Percentiles rank a stretch among this genome's conserved stretches.
phyloP scores from a whole-genome alignment of 2,797 vertebrate species.

The Strix occidentalis region DNA sequence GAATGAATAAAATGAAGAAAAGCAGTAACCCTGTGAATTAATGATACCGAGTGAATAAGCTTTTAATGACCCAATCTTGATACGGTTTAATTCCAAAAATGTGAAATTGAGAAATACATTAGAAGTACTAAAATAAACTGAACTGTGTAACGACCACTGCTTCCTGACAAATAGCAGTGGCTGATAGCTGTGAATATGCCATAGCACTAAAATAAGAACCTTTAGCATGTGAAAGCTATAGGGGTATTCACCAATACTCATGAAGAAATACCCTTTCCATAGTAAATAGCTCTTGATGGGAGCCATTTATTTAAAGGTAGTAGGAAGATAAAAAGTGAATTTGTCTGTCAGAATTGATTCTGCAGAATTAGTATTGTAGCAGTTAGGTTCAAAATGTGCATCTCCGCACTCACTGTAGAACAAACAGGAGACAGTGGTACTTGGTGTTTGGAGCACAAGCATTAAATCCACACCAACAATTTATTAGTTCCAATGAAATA shows the following conservation, averaged over 20 bases:
- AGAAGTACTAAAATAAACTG: slow-evolving; percentile 3
- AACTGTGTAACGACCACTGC: background rate
- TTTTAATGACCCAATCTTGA: background rate
- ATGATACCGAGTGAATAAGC: background rate
- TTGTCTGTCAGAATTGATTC: slow-evolving; percentile 16
- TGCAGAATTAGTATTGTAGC: background rate
- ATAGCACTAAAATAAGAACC: slow-evolving; percentile 35
- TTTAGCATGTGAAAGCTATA: background rate
- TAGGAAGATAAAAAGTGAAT: background rate
- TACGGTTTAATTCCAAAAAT: background rate
- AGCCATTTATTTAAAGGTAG: slow-evolving; percentile 5
- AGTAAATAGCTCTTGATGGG: background rate
- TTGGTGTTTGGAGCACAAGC: background rate
- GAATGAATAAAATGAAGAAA: background rate
- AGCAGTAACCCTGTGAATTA: background rate
- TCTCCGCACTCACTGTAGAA: background rate
- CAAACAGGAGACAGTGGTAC: background rate
- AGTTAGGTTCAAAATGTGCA: background rate
- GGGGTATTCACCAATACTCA: background rate
- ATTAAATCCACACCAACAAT: background rate
- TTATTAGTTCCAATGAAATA: slow-evolving; percentile 25
- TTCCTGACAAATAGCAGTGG: background rate
- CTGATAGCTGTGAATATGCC: background rate
- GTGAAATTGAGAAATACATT: background rate
- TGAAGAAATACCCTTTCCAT: slow-evolving; percentile 6